Percentiles rank a stretch among this genome's conserved stretches.
Evolutionary conservation across 2,113 vertebrate species (phyloP).

Genomic region (Odocoileus virginianus): DNA sequence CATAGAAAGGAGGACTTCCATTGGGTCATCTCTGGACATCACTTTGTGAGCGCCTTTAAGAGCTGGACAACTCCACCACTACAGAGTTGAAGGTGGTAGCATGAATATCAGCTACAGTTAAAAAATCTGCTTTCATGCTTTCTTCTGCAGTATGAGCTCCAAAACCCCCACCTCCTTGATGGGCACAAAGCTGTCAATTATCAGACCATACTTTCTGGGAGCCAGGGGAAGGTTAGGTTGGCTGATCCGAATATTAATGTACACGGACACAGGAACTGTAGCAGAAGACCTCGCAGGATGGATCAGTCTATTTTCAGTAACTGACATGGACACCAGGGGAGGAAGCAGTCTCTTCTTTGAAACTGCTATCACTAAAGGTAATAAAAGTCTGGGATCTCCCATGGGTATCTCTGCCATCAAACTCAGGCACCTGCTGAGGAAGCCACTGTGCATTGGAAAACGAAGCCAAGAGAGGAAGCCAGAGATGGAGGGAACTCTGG

Average conservation of each 20-base stretch:
- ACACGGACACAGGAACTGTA: not conserved
- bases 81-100: not conserved
- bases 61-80: not conserved
- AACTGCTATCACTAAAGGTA: not conserved
- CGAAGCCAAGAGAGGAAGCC: not conserved
- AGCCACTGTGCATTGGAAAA: not conserved
- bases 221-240: not conserved
- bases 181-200: not conserved
- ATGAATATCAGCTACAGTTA: not conserved
- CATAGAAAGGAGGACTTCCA: not conserved
- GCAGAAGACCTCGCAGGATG: not conserved
- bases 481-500: not conserved
- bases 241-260: not conserved
- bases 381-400: not conserved
- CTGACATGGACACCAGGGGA: not conserved
- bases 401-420: not conserved
- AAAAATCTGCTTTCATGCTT: not conserved
- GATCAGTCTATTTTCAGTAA: not conserved
- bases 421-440: not conserved
- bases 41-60: not conserved
- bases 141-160: not conserved
- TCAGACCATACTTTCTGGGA: not conserved
- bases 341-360: not conserved
- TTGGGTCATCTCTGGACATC: not conserved
- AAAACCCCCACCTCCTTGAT: accelerated